phyloP scores from a whole-genome alignment of 2,888 invertebrate genomes.

The Anticlea derivata region DNA sequence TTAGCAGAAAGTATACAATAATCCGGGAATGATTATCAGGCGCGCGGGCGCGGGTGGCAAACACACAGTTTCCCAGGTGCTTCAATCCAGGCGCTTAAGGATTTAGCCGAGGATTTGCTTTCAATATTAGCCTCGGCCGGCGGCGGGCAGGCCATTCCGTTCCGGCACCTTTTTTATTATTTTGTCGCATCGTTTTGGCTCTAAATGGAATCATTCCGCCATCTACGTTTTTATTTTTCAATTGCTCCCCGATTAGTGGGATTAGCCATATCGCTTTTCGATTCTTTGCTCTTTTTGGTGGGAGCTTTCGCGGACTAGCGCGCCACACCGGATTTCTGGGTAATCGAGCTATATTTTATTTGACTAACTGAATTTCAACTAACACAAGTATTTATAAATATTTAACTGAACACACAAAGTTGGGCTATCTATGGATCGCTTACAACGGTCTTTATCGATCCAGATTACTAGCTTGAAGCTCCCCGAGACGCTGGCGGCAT shows the following conservation, averaged over 20 bases:
- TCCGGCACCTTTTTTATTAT: slow-evolving; percentile 81
- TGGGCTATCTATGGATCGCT: no score
- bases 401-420: no score
- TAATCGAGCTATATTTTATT: slow-evolving; percentile 13
- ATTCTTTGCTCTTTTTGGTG: slow-evolving; percentile 79
- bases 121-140: slow-evolving; percentile 82
- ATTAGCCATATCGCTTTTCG: slow-evolving; percentile 82
- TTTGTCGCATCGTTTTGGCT: slow-evolving; percentile 84
- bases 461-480: no score
- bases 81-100: slow-evolving; percentile 81
- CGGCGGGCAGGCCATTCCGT: slow-evolving; percentile 60
- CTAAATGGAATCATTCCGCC: slow-evolving; percentile 83
- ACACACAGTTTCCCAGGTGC: slow-evolving; percentile 81
- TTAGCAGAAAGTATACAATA: slow-evolving; percentile 79
- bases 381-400: no score
- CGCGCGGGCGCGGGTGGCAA: slow-evolving; percentile 47
- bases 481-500: no score
- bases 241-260: slow-evolving; percentile 83
- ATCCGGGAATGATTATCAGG: slow-evolving; percentile 79
- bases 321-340: slow-evolving; percentile 30
- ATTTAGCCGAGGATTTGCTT: slow-evolving; percentile 84
- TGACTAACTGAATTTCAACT: slow-evolving; percentile 2
- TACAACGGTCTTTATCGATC: no score
- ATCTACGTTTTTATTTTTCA: slow-evolving; percentile 85
- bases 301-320: slow-evolving; percentile 71